These are phyloP conservation scores for Mamestra brassicae DNA, from an alignment of 2,888 invertebrate genomes.

Conservation along the genomic window DNA sequence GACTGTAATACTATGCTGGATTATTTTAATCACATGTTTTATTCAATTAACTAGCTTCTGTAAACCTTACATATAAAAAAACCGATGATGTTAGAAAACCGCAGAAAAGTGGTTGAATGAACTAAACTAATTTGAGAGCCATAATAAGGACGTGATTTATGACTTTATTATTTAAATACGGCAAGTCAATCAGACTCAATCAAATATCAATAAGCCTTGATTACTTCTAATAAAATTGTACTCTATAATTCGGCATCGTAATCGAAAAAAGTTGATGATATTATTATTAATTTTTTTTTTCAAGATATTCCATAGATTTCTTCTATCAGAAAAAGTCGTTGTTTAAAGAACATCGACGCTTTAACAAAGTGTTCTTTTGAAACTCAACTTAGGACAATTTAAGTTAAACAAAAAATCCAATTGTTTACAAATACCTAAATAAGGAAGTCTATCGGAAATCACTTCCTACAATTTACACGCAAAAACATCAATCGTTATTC, in stretches of 20 bases:
- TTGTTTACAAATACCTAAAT: conserved; percentile 5
- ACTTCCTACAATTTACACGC: conserved; percentile 17
- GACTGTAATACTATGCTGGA: conserved; percentile 81
- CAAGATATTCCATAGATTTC: conserved; percentile 4
- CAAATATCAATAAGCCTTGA: conserved; percentile 40
- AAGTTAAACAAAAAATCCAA: background rate
- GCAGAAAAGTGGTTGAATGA: conserved; percentile 37
- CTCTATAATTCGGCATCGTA: background rate
- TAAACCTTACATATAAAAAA: conserved; percentile 9
- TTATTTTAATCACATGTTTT: conserved; percentile 61
- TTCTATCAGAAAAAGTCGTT: conserved; percentile 10
- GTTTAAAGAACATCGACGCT: background rate
- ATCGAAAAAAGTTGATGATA: conserved; percentile 22
- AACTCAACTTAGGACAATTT: background rate
- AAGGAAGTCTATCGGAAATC: conserved; percentile 21
- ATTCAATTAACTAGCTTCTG: conserved; percentile 47
- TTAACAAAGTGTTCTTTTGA: background rate
- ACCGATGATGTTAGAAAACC: conserved; percentile 6
- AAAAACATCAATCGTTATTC: conserved; percentile 23
- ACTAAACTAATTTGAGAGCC: conserved; percentile 30
- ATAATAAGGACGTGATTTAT: conserved; percentile 23
- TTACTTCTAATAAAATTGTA: conserved; percentile 24
- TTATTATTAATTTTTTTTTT: background rate
- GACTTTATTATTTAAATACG: conserved; percentile 32
- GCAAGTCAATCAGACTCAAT: conserved; percentile 34